These are phyloP conservation scores for Teinopalpus imperialis DNA, from an alignment of 2,888 invertebrate genomes.

Conservation along the genomic window DNA sequence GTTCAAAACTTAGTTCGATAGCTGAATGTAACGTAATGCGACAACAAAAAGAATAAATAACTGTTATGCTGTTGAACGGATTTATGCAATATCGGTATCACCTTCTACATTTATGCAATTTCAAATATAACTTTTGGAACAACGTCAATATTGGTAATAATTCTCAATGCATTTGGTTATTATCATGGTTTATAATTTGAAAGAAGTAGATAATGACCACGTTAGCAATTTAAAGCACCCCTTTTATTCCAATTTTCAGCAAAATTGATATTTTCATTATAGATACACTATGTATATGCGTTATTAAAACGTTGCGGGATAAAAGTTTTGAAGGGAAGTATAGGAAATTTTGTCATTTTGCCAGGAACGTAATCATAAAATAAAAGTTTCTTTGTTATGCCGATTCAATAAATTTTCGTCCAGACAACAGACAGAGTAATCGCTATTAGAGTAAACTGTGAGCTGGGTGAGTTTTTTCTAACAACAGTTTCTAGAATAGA, in stretches of 20 bases:
- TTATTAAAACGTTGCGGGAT: constrained; percentile 1
- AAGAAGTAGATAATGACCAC: not conserved
- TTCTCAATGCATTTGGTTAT: no score
- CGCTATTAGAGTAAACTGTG: not conserved
- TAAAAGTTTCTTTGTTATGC: constrained; percentile 31
- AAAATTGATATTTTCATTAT: not conserved
- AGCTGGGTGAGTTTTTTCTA: no score
- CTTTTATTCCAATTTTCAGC: not conserved
- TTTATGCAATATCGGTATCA: constrained; percentile 23
- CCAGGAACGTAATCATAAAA: constrained; percentile 63
- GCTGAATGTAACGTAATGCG: constrained; percentile 35
- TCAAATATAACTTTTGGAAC: constrained; percentile 8
- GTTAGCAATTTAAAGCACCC: not conserved
- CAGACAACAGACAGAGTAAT: constrained; percentile 35
- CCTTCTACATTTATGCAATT: constrained; percentile 12
- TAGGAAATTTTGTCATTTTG: constrained; percentile 1
- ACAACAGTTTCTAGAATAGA: no score
- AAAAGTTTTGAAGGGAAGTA: not conserved
- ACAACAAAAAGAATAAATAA: constrained; percentile 35
- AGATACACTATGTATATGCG: not conserved
- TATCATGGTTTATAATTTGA: constrained; percentile 1
- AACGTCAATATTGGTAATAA: constrained; percentile 10
- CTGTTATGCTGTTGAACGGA: constrained; percentile 37
- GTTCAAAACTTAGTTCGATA: constrained; percentile 38
- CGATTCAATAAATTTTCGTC: constrained; percentile 50